Evolutionary conservation across 2,888 invertebrate species (phyloP), one percentile per base, ranked within the genome.

Genomic region (Sphinx pinastri): DNA sequence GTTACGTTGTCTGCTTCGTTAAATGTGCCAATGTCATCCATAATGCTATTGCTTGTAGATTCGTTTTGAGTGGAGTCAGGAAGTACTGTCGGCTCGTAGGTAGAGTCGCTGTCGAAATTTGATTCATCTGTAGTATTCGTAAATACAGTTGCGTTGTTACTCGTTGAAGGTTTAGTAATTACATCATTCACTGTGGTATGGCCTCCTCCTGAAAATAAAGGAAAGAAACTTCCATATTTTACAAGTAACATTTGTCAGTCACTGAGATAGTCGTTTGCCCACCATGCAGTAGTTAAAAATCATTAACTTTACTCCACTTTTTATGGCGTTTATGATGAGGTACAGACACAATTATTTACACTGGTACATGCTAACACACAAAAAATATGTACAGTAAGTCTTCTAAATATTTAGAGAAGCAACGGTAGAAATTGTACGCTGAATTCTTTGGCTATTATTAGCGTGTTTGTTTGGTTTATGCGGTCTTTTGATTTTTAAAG

Each of bases 141-240:
- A 69, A 71, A 78, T 58, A 73, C 80, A 71, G 77, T 78, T 72
- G 76, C 78, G 72, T 71, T 77, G 77, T 79, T 81, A 57, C 78
- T 77, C 71, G 84, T 73, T 70, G 80, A 71, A 68, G 84, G 73
- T 66, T 79, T 77, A 58, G 79, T 79, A 71, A 74, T 76, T 68
- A 81, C 79, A 19, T 81, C 85, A 75, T 82, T 91, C 80, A 94
- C 83, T 93, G 89, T 77, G 93, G 82, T 86, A 94, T 90, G 85
- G 93, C 91, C 82, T 93, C 93, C 86, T 93, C 93, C 93, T 94
- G 87, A 16, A 77, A 83, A 81, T 69, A 63, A 52, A n/a, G 63
- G 19, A 69, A 54, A 69, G 13, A 5, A 47, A 55, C 19, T 55
- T 58, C 12, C 49, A 19, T 47, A 12, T 25, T 60, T 54, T 54